Conservation (phyloP, 2,797 vertebrate genomes). For the Odontamblyopus rebecca region DNA sequence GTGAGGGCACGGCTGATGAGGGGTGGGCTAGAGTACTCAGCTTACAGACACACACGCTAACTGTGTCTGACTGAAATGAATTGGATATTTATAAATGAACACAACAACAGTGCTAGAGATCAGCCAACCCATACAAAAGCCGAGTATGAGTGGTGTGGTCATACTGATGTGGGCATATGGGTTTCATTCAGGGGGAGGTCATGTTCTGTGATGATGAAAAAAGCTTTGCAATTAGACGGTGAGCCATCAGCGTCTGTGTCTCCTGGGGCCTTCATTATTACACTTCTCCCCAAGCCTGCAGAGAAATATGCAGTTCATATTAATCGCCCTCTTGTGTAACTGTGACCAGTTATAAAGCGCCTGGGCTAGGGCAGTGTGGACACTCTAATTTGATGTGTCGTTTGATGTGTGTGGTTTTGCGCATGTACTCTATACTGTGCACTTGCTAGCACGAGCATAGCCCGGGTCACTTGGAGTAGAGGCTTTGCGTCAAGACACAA, state of each 20-base stretch:
- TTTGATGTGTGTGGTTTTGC: constrained; percentile 34
- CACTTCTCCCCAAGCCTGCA: constrained; percentile 63
- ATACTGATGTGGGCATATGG: constrained; percentile 39
- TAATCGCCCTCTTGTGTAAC: constrained; percentile 73
- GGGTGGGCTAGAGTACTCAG: constrained; percentile 20
- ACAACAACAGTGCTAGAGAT: constrained; percentile 21
- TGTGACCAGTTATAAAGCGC: constrained; percentile 64
- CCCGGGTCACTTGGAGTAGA: constrained; percentile 35
- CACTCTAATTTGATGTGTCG: constrained; percentile 60
- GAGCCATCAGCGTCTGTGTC: constrained; percentile 75
- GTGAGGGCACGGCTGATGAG: constrained; percentile 41
- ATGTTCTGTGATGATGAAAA: constrained; percentile 71
- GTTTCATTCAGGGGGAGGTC: constrained; percentile 71
- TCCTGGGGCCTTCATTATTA: constrained; percentile 73
- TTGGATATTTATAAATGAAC: constrained; percentile 26
- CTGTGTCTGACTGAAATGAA: constrained; percentile 31
- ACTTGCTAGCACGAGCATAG: constrained; percentile 20
- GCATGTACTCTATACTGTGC: constrained; percentile 9
- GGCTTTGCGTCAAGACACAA: constrained; percentile 30
- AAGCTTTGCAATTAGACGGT: constrained; percentile 78
- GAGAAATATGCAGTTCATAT: constrained; percentile 64
- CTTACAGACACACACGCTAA: constrained; percentile 25
- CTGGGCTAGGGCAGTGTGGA: constrained; percentile 51
- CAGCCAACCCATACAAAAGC: constrained; percentile 44
- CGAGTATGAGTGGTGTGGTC: constrained; percentile 42